Percentiles rank a stretch among this genome's conserved stretches.
These are phyloP conservation scores for Chaetodon auriga DNA, from an alignment of 2,113 vertebrate genomes.

Conservation along the genomic window DNA sequence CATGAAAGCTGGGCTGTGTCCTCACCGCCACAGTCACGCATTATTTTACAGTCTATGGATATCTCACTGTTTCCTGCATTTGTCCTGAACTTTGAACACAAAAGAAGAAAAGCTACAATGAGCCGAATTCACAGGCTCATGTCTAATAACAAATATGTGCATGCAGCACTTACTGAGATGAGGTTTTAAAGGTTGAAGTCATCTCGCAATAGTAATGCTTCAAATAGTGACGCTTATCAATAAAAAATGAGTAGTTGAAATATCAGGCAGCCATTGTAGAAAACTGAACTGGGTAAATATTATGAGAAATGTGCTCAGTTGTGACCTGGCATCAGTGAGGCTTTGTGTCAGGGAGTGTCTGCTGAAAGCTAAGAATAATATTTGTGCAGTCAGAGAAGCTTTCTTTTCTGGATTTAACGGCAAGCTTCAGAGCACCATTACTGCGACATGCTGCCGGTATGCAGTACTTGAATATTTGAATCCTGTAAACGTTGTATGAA, in stretches of 20 bases:
- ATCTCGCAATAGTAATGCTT: background rate
- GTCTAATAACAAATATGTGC: background rate
- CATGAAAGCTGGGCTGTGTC: no score
- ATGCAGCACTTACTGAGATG: background rate
- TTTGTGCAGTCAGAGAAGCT: background rate
- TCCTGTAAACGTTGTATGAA: background rate
- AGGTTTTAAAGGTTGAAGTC: background rate
- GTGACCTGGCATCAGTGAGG: background rate
- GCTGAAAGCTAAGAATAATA: conserved; percentile 3
- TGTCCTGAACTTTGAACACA: background rate
- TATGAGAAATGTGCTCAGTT: background rate
- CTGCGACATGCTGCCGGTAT: background rate
- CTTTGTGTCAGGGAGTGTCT: conserved; percentile 1
- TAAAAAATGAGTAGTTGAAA: background rate
- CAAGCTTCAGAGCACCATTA: background rate
- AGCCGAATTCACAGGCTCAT: background rate
- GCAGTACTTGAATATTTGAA: background rate
- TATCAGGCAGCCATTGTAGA: background rate
- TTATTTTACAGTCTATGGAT: background rate
- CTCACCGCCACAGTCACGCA: no score
- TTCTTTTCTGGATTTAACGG: background rate
- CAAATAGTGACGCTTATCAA: background rate
- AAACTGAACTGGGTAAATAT: conserved; percentile 10
- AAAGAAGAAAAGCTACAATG: background rate
- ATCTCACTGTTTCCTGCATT: background rate